A percentile compares a stretch with the other conserved stretches of the same genome.
Evolutionary conservation across 2,797 vertebrate genomes (phyloP).

Genomic region (Simalia tracyae): DNA sequence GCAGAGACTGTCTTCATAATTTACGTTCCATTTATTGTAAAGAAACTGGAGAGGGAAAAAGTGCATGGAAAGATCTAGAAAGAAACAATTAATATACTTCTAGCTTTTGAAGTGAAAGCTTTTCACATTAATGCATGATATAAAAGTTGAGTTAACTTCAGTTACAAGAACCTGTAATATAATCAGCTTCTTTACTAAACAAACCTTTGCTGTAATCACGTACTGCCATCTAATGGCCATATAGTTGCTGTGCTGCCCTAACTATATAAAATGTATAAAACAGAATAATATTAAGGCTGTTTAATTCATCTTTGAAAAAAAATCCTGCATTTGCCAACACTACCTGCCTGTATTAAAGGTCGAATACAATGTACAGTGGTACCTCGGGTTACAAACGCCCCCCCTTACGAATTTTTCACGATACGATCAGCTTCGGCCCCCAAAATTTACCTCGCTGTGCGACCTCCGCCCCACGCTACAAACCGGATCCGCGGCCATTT

Average conservation of each 20-base stretch:
- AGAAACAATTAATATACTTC: background rate
- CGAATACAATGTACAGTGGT: background rate
- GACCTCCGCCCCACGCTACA: no score
- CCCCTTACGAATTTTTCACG: no score
- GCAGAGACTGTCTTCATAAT: background rate
- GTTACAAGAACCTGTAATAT: background rate
- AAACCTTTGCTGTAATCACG: slow-evolving; percentile 45
- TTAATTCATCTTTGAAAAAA: background rate
- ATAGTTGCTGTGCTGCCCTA: background rate
- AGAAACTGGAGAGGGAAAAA: no score
- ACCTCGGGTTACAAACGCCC: no score
- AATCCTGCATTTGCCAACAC: background rate
- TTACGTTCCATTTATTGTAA: background rate
- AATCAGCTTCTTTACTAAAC: background rate
- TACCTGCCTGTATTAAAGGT: background rate
- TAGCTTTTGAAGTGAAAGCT: background rate
- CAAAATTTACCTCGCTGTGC: no score
- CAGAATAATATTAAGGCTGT: background rate
- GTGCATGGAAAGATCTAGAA: background rate
- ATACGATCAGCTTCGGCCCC: no score
- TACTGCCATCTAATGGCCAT: slow-evolving; percentile 74
- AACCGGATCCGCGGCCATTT: no score
- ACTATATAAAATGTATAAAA: background rate
- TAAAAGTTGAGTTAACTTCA: background rate
- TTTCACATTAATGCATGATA: background rate